A percentile compares a stretch with the other conserved stretches of the same genome.
Evolutionary conservation across 2,888 invertebrate species (phyloP).

Genomic region (Hypomecis punctinalis): DNA sequence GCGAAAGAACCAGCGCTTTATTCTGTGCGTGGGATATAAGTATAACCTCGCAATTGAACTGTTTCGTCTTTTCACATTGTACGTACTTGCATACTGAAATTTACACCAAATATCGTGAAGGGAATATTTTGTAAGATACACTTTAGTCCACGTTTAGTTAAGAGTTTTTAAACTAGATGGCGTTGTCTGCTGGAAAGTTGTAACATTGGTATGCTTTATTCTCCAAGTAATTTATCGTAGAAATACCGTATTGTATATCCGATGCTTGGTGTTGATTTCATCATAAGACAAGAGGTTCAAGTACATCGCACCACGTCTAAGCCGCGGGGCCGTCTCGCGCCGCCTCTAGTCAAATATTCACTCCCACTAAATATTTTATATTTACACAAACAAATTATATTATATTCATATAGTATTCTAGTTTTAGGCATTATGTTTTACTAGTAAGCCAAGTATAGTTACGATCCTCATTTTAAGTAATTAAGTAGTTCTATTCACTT

Average conservation of each 20-base stretch:
- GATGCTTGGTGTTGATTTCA: constrained; percentile 29
- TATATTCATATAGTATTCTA: constrained; percentile 85
- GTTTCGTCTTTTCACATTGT: constrained; percentile 1
- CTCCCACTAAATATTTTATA: constrained; percentile 85
- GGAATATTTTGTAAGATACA: neutral
- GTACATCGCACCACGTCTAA: constrained; percentile 33
- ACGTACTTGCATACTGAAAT: constrained; percentile 7
- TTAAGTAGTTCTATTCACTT: constrained; percentile 70
- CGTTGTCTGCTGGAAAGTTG: constrained; percentile 5
- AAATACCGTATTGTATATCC: neutral
- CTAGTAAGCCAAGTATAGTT: constrained; percentile 71
- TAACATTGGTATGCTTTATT: constrained; percentile 3
- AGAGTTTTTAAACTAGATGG: constrained; percentile 9
- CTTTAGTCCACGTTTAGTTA: neutral
- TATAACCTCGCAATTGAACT: constrained; percentile 1
- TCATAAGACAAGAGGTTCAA: constrained; percentile 43
- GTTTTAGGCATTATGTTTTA: constrained; percentile 83
- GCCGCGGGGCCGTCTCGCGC: constrained; percentile 55
- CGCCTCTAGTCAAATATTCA: constrained; percentile 85
- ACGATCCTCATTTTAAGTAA: constrained; percentile 65
- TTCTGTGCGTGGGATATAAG: neutral
- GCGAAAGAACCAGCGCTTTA: constrained; percentile 5
- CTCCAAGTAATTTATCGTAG: too few species aligned
- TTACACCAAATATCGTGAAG: constrained; percentile 17
- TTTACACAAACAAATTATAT: constrained; percentile 82